These are phyloP conservation scores for Saccostrea cuccullata DNA, from an alignment of 1,140 invertebrate genomes.

Conservation along the genomic window DNA sequence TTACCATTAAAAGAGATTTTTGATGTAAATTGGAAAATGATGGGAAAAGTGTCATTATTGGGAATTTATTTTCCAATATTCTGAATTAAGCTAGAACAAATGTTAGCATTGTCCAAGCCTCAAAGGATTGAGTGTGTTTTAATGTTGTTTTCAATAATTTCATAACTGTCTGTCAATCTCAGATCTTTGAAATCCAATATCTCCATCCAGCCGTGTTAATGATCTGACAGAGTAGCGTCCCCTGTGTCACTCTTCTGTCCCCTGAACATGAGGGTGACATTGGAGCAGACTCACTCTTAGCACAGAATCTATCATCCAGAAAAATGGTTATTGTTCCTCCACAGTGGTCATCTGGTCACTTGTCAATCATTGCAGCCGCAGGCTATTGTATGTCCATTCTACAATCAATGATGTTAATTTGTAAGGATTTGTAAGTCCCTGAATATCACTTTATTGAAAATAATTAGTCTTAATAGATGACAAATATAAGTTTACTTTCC, in stretches of 20 bases:
- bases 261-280: slow-evolving; percentile 3
- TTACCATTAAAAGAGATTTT: background rate
- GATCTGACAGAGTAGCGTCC: slow-evolving; percentile 15
- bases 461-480: slow-evolving; percentile 16
- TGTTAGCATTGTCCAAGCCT: background rate
- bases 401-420: slow-evolving; percentile 28
- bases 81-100: background rate
- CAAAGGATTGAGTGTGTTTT: background rate
- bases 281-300: background rate
- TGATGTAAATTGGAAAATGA: background rate
- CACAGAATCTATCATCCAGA: slow-evolving; percentile 22
- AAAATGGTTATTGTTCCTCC: slow-evolving; percentile 6
- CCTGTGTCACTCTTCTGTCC: background rate
- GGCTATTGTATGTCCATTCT: slow-evolving; percentile 19
- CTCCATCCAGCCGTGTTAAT: background rate
- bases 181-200: slow-evolving; percentile 2
- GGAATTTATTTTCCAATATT: background rate
- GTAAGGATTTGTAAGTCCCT: slow-evolving; percentile 18
- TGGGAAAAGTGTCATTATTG: background rate
- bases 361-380: slow-evolving; percentile 13
- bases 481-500: slow-evolving; percentile 11
- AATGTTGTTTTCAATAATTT: slow-evolving; percentile 27
- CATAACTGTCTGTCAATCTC: slow-evolving; percentile 15
- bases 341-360: slow-evolving; percentile 23
- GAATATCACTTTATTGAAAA: slow-evolving; percentile 24